Evolutionary conservation across 2,113 vertebrate species (phyloP).

Genomic region (Phyllopteryx taeniolatus): DNA sequence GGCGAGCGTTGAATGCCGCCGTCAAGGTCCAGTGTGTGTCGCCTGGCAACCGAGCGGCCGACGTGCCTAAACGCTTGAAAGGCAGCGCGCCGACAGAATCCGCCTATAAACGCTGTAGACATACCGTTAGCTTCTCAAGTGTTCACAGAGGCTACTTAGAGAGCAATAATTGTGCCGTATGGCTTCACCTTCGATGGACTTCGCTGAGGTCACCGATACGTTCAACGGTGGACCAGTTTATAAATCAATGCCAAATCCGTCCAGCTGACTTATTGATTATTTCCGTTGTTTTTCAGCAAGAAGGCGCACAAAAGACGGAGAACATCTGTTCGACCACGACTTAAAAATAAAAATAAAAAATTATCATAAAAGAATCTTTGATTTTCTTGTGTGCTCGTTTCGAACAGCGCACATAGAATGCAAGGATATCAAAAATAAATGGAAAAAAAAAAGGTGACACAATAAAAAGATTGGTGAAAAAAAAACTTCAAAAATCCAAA

Average conservation of each 20-base stretch:
- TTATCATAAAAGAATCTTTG: too few relatives aligned
- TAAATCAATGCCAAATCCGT: conserved; percentile 49
- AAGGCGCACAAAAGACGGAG: not conserved
- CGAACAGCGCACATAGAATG: too few relatives aligned
- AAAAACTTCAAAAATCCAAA: too few relatives aligned
- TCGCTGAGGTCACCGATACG: conserved; percentile 47
- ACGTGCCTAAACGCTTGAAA: conserved; percentile 39
- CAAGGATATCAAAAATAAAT: too few relatives aligned
- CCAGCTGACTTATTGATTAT: conserved; percentile 1
- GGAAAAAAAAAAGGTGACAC: too few relatives aligned
- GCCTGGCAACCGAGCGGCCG: conserved; percentile 45
- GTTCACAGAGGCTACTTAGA: conserved; percentile 64
- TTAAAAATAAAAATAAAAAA: not conserved
- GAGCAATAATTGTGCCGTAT: conserved; percentile 63
- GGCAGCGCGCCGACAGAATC: conserved; percentile 41
- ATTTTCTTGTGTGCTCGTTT: too few relatives aligned
- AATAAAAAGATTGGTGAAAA: too few relatives aligned
- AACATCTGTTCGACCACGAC: not conserved
- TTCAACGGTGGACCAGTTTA: conserved; percentile 33
- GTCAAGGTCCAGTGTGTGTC: conserved; percentile 40
- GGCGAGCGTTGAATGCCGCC: conserved; percentile 25
- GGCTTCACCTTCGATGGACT: conserved; percentile 57
- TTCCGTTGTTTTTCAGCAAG: not conserved
- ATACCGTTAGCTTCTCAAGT: conserved; percentile 61
- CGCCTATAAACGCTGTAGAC: conserved; percentile 58